Evolutionary conservation across 2,113 vertebrate species (phyloP), one percentile per base, ranked within the genome.

Genomic region (Semicossyphus pulcher): DNA sequence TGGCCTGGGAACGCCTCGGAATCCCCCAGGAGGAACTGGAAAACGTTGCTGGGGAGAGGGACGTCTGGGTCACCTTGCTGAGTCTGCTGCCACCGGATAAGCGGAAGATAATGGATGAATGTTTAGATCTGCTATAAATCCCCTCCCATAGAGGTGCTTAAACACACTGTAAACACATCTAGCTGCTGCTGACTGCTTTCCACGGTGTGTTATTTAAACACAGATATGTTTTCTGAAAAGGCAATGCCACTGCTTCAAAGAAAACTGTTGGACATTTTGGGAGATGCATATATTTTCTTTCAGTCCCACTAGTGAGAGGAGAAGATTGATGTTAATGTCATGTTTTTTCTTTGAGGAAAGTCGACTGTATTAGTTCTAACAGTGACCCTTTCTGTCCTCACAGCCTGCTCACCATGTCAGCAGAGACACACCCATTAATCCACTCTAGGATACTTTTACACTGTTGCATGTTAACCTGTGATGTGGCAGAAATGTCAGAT

Each of bases 361-460:
- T 52, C 26, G 42, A 10, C 15, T 53, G 49, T 31, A 11, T 21
- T 59, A 18, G 23, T 16, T 18, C 7, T 41, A 4, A 31, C 28
- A 31, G 16, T 42, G 39, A 1, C 10, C 23, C n/a, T 42, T 11
- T 14, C 34, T 2, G 1, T 21, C 29, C 53, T 31, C 34, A 31
- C 7, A 21, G 54, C 14, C 14, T 39, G 49, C 4, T 37, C 26
- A 53, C 39, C 4, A 36, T 53, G 25, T 42, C 37, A 31, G 14
- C 10, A 6, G 8, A 48, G 39, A 21, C 37, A 45, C 59, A n/a
- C 2, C 4, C 61, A 41, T 42, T 42, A 65, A 65, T 65, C 20
- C 65, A 41, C n/a, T 32, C 9, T 14, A 12, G 59, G 51, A 58
- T 52, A 29, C 21, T 58, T 68, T 65, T 37, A 65, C 29, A 53